Evolutionary conservation across 2,113 vertebrate genomes (phyloP), one percentile per base, ranked within the genome.

Genomic region (Lepidothrix coronata): DNA sequence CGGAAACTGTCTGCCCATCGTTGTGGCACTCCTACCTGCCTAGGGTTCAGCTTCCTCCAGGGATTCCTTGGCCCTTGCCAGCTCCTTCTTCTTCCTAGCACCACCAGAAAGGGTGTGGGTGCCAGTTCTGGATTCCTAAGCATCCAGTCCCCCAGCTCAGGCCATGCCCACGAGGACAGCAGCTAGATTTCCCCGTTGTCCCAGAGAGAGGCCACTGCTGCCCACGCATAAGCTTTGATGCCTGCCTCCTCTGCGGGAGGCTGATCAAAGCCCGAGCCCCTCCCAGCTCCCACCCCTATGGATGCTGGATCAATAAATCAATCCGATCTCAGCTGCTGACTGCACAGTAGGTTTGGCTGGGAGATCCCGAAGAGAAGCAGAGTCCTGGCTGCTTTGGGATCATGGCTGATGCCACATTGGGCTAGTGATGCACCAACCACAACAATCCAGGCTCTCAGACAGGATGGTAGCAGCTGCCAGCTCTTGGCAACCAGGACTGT

Each of bases 221-320:
- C 80, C 73, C 48, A 28, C 1, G 0, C 43, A 39, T 9, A 48
- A 52, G 70, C 48, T 91, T 81, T 95, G 84, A 71, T 23, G 68
- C 33, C 61, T 75, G 80, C 51, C 22, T 95, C 75, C 28, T 80
- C 59, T 44, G 52, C 1, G 3, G 59, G 61, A 93, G 65, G 80
- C 41, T 81, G 93, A 93, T 94, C 89, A 93, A 95, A 95, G 92
- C 44, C 39, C 0, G 1, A 65, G 74, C 66, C 48, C 81, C 87
- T 91, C 84, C 93, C 84, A 63, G n/a, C 65, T 96, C 70, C 80
- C 15, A 0, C 73, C 94, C 73, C 61, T 87, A 65, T 82, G 89
- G 73, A 95, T 61, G 87, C 52, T 2, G 4, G 89, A 84, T 96
- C 93, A 78, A 95, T 95, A 91, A 89, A 92, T 94, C 81, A 58